Base-by-base conservation (phyloP, 2,888 invertebrate species). In the Acanthopleura granulata region DNA sequence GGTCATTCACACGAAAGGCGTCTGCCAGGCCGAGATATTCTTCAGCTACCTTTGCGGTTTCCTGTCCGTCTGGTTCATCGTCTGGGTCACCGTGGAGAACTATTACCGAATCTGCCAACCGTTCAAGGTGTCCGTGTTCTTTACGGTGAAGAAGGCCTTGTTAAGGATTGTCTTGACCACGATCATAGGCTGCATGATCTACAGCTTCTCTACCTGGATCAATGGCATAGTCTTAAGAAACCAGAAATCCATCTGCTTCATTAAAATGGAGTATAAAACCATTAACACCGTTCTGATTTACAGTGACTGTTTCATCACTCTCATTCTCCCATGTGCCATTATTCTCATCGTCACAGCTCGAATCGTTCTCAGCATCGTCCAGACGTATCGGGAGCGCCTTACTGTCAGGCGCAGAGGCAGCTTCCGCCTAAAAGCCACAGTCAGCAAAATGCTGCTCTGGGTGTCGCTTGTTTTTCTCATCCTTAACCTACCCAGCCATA, bases 91-190 rank as follows among this genome's bases (percentile, higher is more conserved):
- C 0, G 92, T 95, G 0, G 96, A 96, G 87, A 92, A 96, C 22
- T 96, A 94, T 87, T 93, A 96, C 9, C 95, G 95, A 0, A 95
- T 96, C 0, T 91, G 93, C 79, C 94, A 95, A 88, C 96, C 96
- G 0, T 89, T 95, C 74, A 92, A 92, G 16, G 81, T 83, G 0
- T 76, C 76, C 14, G 72, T 75, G 0, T 75, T 85, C 40, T 86
- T 86, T 72, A 84, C 83, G 22, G 73, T 77, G 29, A 74, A 76
- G 30, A 81, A 77, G 18, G 86, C 87, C 0, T 81, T 79, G 61
- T 51, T 75, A 3, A 73, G 81, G 9, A 78, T 86, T 0, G 6
- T 75, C 0, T 27, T 78, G 0, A 72, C 85, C 18, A 72, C 78
- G 6, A 14, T 81, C 6, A 22, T 82, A 15, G 79, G 83, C 0